phyloP scores from a whole-genome alignment of 2,113 vertebrate species.

The Odocoileus hemionus region DNA sequence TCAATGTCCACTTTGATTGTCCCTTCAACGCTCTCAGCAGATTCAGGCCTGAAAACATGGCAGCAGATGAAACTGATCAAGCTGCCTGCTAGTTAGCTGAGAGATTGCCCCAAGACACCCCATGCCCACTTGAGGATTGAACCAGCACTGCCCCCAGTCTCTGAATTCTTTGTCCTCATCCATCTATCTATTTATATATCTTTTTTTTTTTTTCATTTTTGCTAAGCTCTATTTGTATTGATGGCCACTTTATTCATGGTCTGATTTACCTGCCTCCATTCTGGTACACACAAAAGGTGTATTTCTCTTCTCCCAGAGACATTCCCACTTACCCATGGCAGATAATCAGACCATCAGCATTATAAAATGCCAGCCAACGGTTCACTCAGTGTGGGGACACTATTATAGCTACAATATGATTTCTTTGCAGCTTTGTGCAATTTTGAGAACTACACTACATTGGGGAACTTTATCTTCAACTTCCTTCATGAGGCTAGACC shows the following conservation, averaged over 20 bases:
- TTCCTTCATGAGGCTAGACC: not conserved
- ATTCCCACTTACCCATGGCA: not conserved
- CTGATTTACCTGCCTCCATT: not conserved
- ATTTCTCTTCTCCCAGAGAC: not conserved
- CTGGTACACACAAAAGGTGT: not conserved
- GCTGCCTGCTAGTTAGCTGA: not conserved
- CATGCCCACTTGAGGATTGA: not conserved
- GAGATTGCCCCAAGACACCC: not conserved
- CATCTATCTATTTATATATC: not conserved
- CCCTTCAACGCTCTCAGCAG: not conserved
- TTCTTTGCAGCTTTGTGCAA: conserved; percentile 2
- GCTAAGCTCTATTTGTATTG: not conserved
- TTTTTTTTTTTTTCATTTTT: not conserved
- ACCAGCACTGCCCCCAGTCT: too few species aligned
- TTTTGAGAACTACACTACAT: conserved; percentile 12
- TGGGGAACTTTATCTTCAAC: not conserved
- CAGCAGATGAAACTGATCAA: not conserved
- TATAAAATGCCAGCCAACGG: not conserved
- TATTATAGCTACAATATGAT: not conserved
- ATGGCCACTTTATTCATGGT: not conserved
- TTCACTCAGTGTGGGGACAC: not conserved
- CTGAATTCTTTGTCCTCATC: not conserved
- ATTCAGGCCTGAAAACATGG: not conserved
- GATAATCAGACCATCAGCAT: not conserved
- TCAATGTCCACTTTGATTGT: not conserved